phyloP scores from a whole-genome alignment of 1,140 invertebrate species.

The Mercenaria mercenaria region DNA sequence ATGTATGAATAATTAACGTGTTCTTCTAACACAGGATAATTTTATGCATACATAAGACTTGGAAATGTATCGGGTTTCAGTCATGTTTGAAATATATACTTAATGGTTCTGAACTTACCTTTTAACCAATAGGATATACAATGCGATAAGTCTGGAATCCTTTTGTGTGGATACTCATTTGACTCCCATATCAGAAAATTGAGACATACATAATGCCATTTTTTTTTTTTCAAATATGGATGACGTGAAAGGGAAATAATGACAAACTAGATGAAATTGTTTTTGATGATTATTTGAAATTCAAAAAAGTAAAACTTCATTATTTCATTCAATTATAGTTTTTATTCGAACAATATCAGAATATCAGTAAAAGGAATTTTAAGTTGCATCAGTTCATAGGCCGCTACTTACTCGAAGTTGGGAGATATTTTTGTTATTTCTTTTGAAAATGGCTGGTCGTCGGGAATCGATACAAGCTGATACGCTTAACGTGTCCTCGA shows the following conservation, averaged over 20 bases:
- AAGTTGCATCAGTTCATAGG: no score
- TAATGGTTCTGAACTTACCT: not conserved
- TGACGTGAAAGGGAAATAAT: not conserved
- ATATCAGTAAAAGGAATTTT: no score
- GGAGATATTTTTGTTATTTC: no score
- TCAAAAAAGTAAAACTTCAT: not conserved
- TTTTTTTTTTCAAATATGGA: not conserved
- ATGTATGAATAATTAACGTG: no score
- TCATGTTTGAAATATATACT: not conserved
- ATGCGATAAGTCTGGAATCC: not conserved
- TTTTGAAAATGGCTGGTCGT: constrained; percentile 25
- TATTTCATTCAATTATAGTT: not conserved
- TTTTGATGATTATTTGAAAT: not conserved
- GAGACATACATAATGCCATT: not conserved
- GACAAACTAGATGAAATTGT: not conserved
- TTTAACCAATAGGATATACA: not conserved
- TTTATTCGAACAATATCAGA: no score
- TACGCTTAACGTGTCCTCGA: not conserved
- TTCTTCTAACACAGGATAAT: no score
- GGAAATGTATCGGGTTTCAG: not conserved
- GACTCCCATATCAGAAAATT: constrained; percentile 22
- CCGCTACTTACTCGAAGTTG: no score
- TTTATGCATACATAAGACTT: not conserved
- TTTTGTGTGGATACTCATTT: constrained; percentile 4
- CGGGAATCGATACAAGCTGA: constrained; percentile 18